Base-by-base conservation (phyloP, 2,797 vertebrate genomes). In the Argentina silus region DNA sequence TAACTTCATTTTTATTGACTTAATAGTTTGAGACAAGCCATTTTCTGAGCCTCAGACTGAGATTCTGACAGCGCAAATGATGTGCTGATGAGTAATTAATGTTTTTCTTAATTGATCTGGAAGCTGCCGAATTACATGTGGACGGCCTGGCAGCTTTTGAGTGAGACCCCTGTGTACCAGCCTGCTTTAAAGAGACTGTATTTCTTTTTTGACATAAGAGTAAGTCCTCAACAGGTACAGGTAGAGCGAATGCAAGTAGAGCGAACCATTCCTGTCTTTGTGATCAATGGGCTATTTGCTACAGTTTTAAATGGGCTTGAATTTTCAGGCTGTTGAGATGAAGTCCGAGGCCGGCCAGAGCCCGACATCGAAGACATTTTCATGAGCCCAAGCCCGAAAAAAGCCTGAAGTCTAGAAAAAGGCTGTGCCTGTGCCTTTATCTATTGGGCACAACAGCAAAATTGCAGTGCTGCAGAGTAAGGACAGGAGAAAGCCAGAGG, bases 11-110 rank as follows among this genome's bases (percentile, higher is more conserved):
- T 90, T 88, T 90, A 87, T 90, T 87, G 88, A 83, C 88, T 66
- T 93, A 91, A 94, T 93, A 92, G 89, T 92, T 93, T 90, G 86
- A 91, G 93, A 94, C 93, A 93, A 90, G 91, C 85, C 76, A 65
- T 86, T 90, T 69, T 74, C 78, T 0, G 57, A 85, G 85, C 81
- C 82, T 78, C 27, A 73, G 75, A 76, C 68, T 56, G 5, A 43
- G 63, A 78, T 82, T 82, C 78, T 84, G 90, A 90, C 66, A 76
- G 85, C 83, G 67, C 79, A 78, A 89, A 90, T 84, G 78, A 88
- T 85, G 85, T 74, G 73, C 47, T 66, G 83, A 86, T 78, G 84
- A 83, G 88, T 92, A 90, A 93, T 92, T 89, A 90, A 93, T 92
- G 91, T 72, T 76, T 78, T 90, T 90, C 87, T 78, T 92, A 91